A percentile compares a stretch with the other conserved stretches of the same genome.
Evolutionary conservation across 2,797 vertebrate genomes (phyloP).

Genomic region (Hydrolagus colliei): DNA sequence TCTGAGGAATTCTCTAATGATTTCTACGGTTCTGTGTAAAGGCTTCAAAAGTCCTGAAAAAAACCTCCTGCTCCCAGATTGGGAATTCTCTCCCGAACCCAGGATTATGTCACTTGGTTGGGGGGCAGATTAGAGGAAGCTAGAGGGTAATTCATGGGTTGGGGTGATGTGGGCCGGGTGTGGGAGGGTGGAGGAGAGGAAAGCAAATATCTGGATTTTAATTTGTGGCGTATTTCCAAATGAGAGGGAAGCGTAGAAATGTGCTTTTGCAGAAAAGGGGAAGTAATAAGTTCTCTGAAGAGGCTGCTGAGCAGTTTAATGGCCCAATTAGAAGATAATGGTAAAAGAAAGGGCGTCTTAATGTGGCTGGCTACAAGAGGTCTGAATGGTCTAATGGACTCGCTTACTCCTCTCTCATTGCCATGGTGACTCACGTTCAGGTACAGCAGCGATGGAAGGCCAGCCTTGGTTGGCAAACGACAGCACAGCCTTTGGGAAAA

Average conservation of each 20-base stretch:
- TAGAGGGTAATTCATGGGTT: no score
- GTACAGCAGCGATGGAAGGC: background rate
- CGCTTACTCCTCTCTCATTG: background rate
- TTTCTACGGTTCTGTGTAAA: no score
- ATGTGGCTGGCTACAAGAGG: background rate
- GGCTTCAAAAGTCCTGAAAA: no score
- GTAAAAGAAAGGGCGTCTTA: background rate
- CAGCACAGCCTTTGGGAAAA: background rate
- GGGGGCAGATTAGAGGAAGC: no score
- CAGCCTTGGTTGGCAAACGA: slow-evolving; percentile 4
- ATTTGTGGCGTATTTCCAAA: background rate
- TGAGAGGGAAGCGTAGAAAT: background rate
- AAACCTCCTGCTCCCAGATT: no score
- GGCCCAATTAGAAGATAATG: slow-evolving; percentile 21
- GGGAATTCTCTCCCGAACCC: no score
- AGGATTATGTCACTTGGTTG: no score
- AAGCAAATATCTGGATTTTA: background rate
- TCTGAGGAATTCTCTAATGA: no score
- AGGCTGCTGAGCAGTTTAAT: slow-evolving; percentile 20
- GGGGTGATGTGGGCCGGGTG: no score
- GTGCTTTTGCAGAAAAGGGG: background rate
- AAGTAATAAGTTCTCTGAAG: slow-evolving; percentile 16
- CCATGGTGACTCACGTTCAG: slow-evolving; percentile 14
- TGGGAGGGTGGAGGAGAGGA: background rate
- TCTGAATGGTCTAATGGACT: background rate